Evolutionary conservation across 2,113 vertebrate genomes (phyloP), one percentile per base, ranked within the genome.

Genomic region (Antigone vipio): DNA sequence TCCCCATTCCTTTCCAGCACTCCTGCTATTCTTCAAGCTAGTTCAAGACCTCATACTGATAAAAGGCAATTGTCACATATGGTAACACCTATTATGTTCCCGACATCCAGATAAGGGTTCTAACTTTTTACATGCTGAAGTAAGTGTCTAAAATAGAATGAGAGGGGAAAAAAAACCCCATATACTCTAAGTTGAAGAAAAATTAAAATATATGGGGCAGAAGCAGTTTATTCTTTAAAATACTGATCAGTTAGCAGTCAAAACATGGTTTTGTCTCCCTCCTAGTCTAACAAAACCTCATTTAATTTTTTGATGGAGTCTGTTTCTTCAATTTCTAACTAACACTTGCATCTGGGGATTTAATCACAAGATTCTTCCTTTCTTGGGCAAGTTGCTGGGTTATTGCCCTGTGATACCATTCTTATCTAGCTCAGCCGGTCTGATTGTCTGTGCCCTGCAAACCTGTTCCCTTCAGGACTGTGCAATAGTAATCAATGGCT

Each of bases 41-140:
- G 49, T 83, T 80, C 84, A 74, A 79, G 64, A 58, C 45, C n/a
- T 77, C 75, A 81, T 47, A 68, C 69, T 67, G 64, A 56, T 87
- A 89, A 92, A 95, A 87, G 79, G 60, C 69, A 94, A 73, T 92
- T 95, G 95, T 87, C 92, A 95, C 85, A 53, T 93, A 90, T 18
- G n/a, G 84, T 63, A 94, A 93, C 88, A 94, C 79, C 53, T 95
- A 74, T 89, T 89, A 92, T 75, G 72, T 72, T 89, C 66, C 56
- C 60, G 55, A 82, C 38, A 93, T 87, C 50, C 42, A 52, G 76
- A 79, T 84, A 27, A 94, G 30, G 19, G 64, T 40, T 40, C 26
- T 68, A 53, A 66, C 18, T 34, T 94, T 91, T 92, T 59, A 44
- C n/a, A 38, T 59, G 47, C 47, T 58, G 50, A 92, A 93, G 34